Evolutionary conservation across 2,113 vertebrate genomes (phyloP), one percentile per base, ranked within the genome.

Genomic region (Chionomys nivalis): DNA sequence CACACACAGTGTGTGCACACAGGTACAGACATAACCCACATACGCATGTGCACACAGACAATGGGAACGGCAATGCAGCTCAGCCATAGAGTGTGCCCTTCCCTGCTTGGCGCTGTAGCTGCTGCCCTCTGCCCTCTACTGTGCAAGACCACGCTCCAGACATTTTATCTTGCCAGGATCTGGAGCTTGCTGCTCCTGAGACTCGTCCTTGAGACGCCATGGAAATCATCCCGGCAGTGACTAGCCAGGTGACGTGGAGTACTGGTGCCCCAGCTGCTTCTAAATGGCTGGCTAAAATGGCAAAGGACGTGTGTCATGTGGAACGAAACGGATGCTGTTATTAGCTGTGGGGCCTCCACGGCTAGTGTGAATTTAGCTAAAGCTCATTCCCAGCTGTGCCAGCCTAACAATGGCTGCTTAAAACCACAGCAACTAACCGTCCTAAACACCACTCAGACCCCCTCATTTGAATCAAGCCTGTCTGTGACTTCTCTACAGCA

Each of bases 301-400:
- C 87, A 55, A 63, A 92, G 92, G 95, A 73, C 87, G 11, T 65
- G 94, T 89, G 93, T 95, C 89, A n/a, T 63, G 58, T 42, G 88
- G 94, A 86, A 81, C 36, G 90, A 91, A 90, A 86, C 63, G 11
- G 93, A 96, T 49, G 36, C 90, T 55, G 55, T 68, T n/a, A 63
- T 49, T 85, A 91, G 77, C 78, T 16, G 52, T 39, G 36, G 75
- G 93, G 77, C 82, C 68, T 26, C 61, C 14, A 0, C 1, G 3
- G 91, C 93, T 87, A 10, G 55, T 49, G 76, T 39, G 9, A 61
- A 88, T 90, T 26, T 88, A 36, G 47, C 47, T n/a, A 7, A 63
- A 65, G 55, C 63, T 39, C 31, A 0, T 85, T 49, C 78, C 77
- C 81, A 66, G 75, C 82, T 94, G 86, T 76, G 39, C 36, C 55